phyloP scores from a whole-genome alignment of 2,797 vertebrate genomes.

The Enteromius treurensis region DNA sequence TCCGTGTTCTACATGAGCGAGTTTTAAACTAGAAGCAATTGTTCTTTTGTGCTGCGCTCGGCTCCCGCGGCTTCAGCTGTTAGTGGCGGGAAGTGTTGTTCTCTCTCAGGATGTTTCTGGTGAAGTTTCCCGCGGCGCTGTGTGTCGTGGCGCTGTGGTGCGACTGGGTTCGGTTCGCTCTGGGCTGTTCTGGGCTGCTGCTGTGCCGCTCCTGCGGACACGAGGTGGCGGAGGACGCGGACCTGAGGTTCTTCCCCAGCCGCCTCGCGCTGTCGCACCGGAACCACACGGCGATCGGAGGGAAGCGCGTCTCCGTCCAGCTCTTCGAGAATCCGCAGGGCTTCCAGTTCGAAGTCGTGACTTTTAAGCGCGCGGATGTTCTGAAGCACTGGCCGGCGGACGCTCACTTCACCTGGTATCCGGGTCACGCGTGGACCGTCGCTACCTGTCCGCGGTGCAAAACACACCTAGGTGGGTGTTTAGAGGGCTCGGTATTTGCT shows the following conservation, averaged over 20 bases:
- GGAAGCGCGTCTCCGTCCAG: slow-evolving; percentile 61
- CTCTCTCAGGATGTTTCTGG: not conserved
- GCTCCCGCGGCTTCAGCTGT: not conserved
- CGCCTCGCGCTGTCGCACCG: slow-evolving; percentile 66
- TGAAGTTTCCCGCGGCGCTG: not conserved
- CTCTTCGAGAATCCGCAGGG: slow-evolving; percentile 72
- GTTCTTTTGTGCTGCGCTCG: not conserved
- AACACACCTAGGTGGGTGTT: slow-evolving; percentile 67
- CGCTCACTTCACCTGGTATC: slow-evolving; percentile 66
- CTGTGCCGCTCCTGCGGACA: slow-evolving; percentile 68
- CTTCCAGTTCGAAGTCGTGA: slow-evolving; percentile 70
- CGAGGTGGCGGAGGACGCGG: slow-evolving; percentile 61
- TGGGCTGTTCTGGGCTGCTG: slow-evolving; percentile 47
- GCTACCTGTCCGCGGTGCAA: slow-evolving; percentile 70
- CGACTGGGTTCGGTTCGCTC: not conserved
- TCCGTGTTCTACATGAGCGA: not conserved
- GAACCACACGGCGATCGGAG: slow-evolving; percentile 62
- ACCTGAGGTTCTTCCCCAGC: slow-evolving; percentile 65
- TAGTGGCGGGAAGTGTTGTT: slow-evolving; percentile 4
- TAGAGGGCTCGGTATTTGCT: accelerated
- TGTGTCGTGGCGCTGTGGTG: slow-evolving; percentile 4
- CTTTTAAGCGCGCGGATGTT: slow-evolving; percentile 69
- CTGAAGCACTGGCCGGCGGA: slow-evolving; percentile 74
- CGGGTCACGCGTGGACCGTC: slow-evolving; percentile 68
- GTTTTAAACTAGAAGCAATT: not conserved